A percentile compares a stretch with the other conserved stretches of the same genome.
Evolutionary conservation across 2,888 invertebrate genomes (phyloP).

Genomic region (Andrena bicolor): DNA sequence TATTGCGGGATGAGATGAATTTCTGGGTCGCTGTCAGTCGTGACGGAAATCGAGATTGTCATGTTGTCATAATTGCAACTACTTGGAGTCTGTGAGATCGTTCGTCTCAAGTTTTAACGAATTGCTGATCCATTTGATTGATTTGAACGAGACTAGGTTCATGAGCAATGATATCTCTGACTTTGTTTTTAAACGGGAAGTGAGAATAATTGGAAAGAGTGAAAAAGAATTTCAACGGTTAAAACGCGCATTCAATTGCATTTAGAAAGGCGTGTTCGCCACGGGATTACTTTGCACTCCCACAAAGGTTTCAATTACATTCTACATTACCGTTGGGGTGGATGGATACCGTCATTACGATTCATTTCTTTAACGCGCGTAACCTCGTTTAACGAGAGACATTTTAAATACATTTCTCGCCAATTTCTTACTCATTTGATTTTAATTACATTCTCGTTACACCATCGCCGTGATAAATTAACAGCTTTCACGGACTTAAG

Average conservation of each 20-base stretch:
- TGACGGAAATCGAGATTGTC: background rate
- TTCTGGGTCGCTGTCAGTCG: background rate
- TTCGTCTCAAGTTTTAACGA: background rate
- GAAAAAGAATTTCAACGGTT: background rate
- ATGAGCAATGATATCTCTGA: background rate
- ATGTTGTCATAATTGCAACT: background rate
- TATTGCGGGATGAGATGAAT: background rate
- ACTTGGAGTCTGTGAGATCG: background rate
- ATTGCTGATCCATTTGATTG: background rate
- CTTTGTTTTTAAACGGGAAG: background rate
- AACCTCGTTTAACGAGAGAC: background rate
- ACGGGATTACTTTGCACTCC: conserved; percentile 17
- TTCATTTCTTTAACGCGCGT: background rate
- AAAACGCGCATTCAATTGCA: conserved; percentile 6
- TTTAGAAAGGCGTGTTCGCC: conserved; percentile 39
- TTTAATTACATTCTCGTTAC: too few relatives aligned
- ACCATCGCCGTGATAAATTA: too few relatives aligned
- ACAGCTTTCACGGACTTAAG: too few relatives aligned
- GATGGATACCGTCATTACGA: too few relatives aligned
- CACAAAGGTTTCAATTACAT: conserved; percentile 10
- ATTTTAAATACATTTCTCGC: background rate
- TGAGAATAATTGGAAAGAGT: conserved; percentile 11
- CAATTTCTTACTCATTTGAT: too few relatives aligned
- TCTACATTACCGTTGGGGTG: conserved; percentile 3
- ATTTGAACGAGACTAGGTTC: background rate